Evolutionary conservation across 2,797 vertebrate genomes (phyloP).

Genomic region (Triplophysa yarkandensis): DNA sequence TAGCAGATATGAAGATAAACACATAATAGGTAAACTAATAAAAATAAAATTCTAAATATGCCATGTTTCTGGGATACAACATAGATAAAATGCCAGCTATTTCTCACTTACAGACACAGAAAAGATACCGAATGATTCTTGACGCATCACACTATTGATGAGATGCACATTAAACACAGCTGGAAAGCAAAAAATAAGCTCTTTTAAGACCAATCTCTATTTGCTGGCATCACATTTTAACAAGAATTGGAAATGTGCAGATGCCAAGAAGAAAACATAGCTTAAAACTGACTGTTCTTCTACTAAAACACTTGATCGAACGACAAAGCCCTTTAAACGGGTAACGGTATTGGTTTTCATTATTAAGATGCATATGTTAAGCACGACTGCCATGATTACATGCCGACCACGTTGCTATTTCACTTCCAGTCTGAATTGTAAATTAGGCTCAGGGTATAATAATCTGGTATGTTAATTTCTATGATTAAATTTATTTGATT

Average conservation of each 20-base stretch:
- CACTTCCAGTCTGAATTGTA: constrained; percentile 56
- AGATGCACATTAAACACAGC: neutral
- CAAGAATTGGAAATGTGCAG: constrained; percentile 35
- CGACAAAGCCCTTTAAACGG: constrained; percentile 2
- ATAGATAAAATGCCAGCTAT: neutral
- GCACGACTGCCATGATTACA: constrained; percentile 24
- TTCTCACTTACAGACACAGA: neutral
- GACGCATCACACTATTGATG: neutral
- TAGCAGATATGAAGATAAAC: neutral
- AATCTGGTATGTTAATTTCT: constrained; percentile 57
- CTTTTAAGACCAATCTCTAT: neutral
- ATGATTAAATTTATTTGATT: constrained; percentile 57
- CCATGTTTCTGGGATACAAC: neutral
- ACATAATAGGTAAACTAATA: too few species aligned
- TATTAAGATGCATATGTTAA: constrained; percentile 53
- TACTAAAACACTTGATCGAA: constrained; percentile 11
- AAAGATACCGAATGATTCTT: constrained; percentile 12
- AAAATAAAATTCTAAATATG: neutral
- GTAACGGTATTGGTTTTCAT: constrained; percentile 28
- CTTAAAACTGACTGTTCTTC: neutral
- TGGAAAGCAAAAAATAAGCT: neutral
- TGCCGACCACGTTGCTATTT: constrained; percentile 44
- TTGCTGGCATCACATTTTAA: constrained; percentile 3
- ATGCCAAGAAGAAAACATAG: neutral
- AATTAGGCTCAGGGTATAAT: constrained; percentile 63